Conservation (phyloP, 1,140 invertebrate genomes). For the Pachypeltis micranthus region DNA sequence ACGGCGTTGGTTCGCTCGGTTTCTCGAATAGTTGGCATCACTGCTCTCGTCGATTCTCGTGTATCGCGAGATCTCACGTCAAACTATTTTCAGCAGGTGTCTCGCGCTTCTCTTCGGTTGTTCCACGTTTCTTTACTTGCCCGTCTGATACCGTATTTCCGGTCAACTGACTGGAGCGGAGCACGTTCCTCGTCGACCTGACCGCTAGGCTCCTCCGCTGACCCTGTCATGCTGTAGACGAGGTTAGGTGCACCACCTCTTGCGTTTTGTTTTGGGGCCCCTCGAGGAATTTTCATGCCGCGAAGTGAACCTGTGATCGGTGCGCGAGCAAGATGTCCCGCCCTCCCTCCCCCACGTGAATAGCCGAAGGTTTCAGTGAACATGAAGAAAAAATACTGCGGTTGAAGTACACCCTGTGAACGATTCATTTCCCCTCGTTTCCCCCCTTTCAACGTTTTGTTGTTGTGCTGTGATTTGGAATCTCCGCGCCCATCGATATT, state of each 20-base stretch:
- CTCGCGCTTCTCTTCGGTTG: background rate
- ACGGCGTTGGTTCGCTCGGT: too few species aligned
- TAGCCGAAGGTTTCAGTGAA: background rate
- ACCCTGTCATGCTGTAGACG: background rate
- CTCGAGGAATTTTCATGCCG: background rate
- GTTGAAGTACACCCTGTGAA: background rate
- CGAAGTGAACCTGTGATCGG: background rate
- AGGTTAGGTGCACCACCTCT: background rate
- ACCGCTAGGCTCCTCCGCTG: background rate
- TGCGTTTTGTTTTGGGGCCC: background rate
- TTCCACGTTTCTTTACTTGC: background rate
- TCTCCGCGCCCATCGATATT: background rate
- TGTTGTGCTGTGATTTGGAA: background rate
- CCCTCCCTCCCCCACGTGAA: background rate
- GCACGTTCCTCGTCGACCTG: too few species aligned
- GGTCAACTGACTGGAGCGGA: too few species aligned
- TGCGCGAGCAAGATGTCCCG: background rate
- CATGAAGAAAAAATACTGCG: background rate
- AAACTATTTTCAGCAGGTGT: slow-evolving; percentile 25
- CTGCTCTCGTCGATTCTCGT: slow-evolving; percentile 19
- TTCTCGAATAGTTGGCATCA: slow-evolving; percentile 2
- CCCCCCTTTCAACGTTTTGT: too few species aligned
- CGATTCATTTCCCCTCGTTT: background rate
- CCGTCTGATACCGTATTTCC: background rate
- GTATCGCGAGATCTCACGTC: slow-evolving; percentile 25